Evolutionary conservation across 1,140 invertebrate genomes (phyloP), one percentile per base, ranked within the genome.

Genomic region (Elysia chlorotica): DNA sequence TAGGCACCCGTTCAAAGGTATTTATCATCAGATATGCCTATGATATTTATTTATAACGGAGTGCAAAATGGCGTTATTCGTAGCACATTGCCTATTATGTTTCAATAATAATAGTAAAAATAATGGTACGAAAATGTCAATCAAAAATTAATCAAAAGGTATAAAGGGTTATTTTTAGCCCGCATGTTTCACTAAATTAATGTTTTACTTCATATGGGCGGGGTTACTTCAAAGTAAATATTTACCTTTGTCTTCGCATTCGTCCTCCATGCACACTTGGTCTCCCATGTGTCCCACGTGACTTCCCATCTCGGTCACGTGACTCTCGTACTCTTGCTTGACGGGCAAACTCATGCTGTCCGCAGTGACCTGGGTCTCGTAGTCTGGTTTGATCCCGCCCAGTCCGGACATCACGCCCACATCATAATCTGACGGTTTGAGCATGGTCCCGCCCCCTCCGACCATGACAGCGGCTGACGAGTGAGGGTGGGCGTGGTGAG

Each of bases 171-270:
- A n/a, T n/a, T n/a, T n/a, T n/a, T n/a, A n/a, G n/a, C n/a, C n/a
- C n/a, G n/a, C n/a, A n/a, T n/a, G n/a, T n/a, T n/a, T n/a, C n/a
- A n/a, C n/a, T n/a, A n/a, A n/a, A n/a, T n/a, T n/a, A n/a, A n/a
- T n/a, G n/a, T n/a, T n/a, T n/a, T n/a, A n/a, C n/a, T n/a, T n/a
- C n/a, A n/a, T n/a, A n/a, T n/a, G n/a, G n/a, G n/a, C n/a, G n/a
- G n/a, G n/a, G n/a, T n/a, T n/a, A n/a, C n/a, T n/a, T n/a, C n/a
- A n/a, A n/a, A n/a, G n/a, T n/a, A n/a, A n/a, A n/a, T 33, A 69
- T 70, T 76, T 56, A 76, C 74, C 70, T 65, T 72, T 76, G 19
- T 76, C 74, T 3, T 38, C 23, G 4, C 35, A 37, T 28, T 76
- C 74, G 17, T 76, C 70, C 14, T 76, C 74, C 31, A 69, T 65